Percentiles rank a stretch among this genome's conserved stretches.
Conservation (phyloP, 2,888 invertebrate species). For the Mellilla xanthometata region DNA sequence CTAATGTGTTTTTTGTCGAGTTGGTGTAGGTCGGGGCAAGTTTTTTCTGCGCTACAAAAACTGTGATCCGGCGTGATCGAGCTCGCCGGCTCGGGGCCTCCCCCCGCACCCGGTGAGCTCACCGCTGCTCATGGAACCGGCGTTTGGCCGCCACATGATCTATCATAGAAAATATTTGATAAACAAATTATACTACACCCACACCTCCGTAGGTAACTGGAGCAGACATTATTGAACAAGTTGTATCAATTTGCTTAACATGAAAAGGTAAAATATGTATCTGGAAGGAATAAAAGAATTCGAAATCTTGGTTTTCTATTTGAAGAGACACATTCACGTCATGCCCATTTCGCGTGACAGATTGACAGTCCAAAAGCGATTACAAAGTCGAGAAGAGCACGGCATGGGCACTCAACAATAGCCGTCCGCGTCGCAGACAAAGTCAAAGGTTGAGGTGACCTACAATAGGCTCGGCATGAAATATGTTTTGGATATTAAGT, state of each 20-base stretch:
- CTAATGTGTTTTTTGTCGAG: slow-evolving; percentile 51
- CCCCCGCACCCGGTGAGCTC: slow-evolving; percentile 48
- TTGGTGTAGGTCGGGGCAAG: slow-evolving; percentile 74
- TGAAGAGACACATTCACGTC: neutral
- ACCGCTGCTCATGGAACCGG: slow-evolving; percentile 32
- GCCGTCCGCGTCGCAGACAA: slow-evolving; percentile 19
- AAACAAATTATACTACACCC: slow-evolving; percentile 1
- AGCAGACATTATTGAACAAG: slow-evolving; percentile 2
- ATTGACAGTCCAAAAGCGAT: slow-evolving; percentile 13
- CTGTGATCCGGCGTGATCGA: slow-evolving; percentile 46
- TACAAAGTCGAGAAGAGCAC: slow-evolving; percentile 4
- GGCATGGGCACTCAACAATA: slow-evolving; percentile 24
- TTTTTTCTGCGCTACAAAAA: slow-evolving; percentile 60
- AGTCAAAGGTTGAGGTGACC: slow-evolving; percentile 47
- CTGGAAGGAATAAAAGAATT: no score
- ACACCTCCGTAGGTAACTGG: neutral
- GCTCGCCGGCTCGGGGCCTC: slow-evolving; percentile 33
- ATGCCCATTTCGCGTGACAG: slow-evolving; percentile 9
- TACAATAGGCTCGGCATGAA: slow-evolving; percentile 35
- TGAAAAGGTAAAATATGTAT: no score
- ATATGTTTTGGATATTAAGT: slow-evolving; percentile 37
- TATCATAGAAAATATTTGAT: slow-evolving; percentile 8
- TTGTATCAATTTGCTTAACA: neutral
- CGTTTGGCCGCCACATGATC: slow-evolving; percentile 25
- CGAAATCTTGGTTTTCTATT: no score